Evolutionary conservation across 2,888 invertebrate species (phyloP).

Genomic region (Priocnemis perturbator): DNA sequence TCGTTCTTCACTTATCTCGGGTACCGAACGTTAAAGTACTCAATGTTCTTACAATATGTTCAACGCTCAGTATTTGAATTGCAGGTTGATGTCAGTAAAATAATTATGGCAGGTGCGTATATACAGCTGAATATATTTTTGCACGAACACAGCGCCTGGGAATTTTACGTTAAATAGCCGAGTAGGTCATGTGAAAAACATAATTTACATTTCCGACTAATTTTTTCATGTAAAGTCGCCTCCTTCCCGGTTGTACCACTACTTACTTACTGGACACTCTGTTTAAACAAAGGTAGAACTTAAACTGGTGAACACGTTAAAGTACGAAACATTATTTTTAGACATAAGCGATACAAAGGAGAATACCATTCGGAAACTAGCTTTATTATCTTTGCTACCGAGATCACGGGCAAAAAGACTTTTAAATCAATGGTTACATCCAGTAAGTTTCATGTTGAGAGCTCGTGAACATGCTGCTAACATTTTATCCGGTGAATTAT

Average conservation of each 20-base stretch:
- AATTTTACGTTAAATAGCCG: not conserved
- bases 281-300: too few relatives aligned
- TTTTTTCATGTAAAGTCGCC: too few relatives aligned
- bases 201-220: too few relatives aligned
- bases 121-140: not conserved
- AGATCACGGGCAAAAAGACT: conserved; percentile 87
- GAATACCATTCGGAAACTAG: conserved; percentile 83
- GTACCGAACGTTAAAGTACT: conserved; percentile 85
- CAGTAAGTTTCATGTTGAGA: conserved; percentile 85
- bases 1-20: conserved; percentile 93
- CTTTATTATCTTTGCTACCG: conserved; percentile 84
- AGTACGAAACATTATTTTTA: conserved; percentile 27
- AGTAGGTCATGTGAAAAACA: too few relatives aligned
- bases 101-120: conserved; percentile 84
- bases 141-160: not conserved
- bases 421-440: conserved; percentile 86
- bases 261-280: too few relatives aligned
- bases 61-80: conserved; percentile 89
- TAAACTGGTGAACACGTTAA: too few relatives aligned
- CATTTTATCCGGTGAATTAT: conserved; percentile 83
- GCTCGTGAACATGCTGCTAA: conserved; percentile 89
- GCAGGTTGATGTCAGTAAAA: conserved; percentile 91
- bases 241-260: too few relatives aligned
- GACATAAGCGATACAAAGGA: conserved; percentile 76
- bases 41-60: conserved; percentile 89